Percentiles rank a stretch among this genome's conserved stretches.
phyloP scores from a whole-genome alignment of 1,140 invertebrate species.

The Cydia strobilella region DNA sequence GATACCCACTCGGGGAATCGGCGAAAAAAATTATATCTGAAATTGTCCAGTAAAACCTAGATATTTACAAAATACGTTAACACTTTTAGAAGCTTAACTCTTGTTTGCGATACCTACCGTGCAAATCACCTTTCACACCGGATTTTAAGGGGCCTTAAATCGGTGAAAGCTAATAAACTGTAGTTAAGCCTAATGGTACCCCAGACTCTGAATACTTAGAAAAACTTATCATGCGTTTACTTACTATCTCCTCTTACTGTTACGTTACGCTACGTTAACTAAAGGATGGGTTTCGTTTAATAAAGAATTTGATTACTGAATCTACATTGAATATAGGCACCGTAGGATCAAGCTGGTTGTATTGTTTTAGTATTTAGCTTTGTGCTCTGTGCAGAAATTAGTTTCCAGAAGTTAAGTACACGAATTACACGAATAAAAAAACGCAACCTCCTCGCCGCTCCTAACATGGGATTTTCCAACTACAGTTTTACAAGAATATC shows the following conservation, averaged over 20 bases:
- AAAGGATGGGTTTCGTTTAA: slow-evolving; percentile 1
- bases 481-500: too few species aligned
- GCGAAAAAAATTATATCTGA: neutral
- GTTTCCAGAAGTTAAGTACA: neutral
- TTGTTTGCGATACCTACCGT: neutral
- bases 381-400: neutral
- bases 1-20: neutral
- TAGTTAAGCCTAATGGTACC: slow-evolving; percentile 27
- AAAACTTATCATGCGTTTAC: neutral
- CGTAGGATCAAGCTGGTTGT: slow-evolving; percentile 20
- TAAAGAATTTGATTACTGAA: slow-evolving; percentile 7
- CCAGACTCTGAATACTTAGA: neutral
- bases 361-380: slow-evolving; percentile 30
- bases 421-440: too few species aligned
- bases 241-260: slow-evolving; percentile 1
- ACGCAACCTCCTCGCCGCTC: too few species aligned
- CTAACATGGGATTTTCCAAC: too few species aligned
- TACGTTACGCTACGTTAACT: neutral
- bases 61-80: neutral
- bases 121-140: slow-evolving; percentile 3
- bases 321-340: neutral
- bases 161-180: slow-evolving; percentile 30
- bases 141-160: slow-evolving; percentile 13
- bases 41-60: neutral
- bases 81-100: neutral